These are phyloP conservation scores for Nibea coibor DNA, from an alignment of 2,113 vertebrate species.

Conservation along the genomic window DNA sequence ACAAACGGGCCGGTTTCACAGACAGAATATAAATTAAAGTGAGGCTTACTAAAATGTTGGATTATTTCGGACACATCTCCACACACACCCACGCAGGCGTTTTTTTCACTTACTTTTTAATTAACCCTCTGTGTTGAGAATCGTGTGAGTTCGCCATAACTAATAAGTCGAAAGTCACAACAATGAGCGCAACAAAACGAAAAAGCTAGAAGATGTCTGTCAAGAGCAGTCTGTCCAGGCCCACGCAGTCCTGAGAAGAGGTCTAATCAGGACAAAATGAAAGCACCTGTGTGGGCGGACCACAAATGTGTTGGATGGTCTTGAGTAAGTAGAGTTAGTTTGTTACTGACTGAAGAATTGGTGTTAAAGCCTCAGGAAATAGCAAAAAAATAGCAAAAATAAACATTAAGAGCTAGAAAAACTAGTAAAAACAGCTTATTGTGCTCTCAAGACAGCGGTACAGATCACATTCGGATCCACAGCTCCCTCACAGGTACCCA, in stretches of 20 bases:
- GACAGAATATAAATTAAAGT: background rate
- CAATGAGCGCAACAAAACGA: background rate
- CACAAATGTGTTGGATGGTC: background rate
- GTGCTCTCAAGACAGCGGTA: too few relatives aligned
- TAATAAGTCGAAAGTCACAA: too few relatives aligned
- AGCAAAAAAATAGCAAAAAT: too few relatives aligned
- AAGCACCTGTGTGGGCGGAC: background rate
- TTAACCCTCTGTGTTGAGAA: background rate
- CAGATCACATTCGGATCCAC: too few relatives aligned
- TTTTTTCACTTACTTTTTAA: constrained; percentile 1
- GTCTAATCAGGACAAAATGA: background rate
- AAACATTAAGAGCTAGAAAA: too few relatives aligned
- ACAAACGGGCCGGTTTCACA: background rate
- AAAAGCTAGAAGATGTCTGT: background rate
- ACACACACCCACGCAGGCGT: background rate
- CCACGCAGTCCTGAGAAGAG: background rate
- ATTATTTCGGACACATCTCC: background rate
- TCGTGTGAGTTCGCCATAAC: background rate
- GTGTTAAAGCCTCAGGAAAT: too few relatives aligned
- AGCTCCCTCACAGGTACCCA: too few relatives aligned
- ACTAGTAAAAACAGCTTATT: too few relatives aligned
- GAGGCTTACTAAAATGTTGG: background rate
- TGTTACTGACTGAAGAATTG: background rate
- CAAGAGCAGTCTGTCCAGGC: background rate
- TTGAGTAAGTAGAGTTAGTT: background rate